Base-by-base conservation (phyloP, 2,113 vertebrate species). In the Puntigrus tetrazona region DNA sequence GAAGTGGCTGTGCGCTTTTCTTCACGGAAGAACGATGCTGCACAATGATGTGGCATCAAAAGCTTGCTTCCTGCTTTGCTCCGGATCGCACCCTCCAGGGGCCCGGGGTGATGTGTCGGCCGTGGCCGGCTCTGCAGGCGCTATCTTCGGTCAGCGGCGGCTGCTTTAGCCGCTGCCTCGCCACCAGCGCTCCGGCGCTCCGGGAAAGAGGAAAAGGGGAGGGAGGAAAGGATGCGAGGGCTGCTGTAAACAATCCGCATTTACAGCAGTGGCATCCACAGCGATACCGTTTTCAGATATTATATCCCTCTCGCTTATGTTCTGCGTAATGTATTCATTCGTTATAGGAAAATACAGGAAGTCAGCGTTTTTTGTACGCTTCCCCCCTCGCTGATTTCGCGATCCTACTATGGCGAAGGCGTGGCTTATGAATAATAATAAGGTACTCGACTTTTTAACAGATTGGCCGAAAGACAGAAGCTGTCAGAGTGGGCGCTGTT, bases 311-410 rank as follows among this genome's bases (percentile, higher is more conserved):
- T 69, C 73, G 78, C 69, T 78, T 88, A 86, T 75, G 88, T 74
- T 85, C 88, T 89, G 87, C 84, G 85, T 65, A 47, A 83, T 80
- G 76, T 79, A 31, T 65, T 80, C 63, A 81, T 88, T 85, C 73
- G 83, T 82, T 18, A 29, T 88, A 86, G 77, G 82, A 87, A 86
- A 73, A 85, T 87, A 94, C 94, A 95, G 94, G 94, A 95, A 94
- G 93, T 93, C 82, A 82, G 34, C 61, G 89, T 88, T 67, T 63
- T 80, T 88, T 52, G 73, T 75, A 88, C 90, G 87, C 89, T 82
- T 88, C 81, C 84, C 45, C 18, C 31, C 27, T 75, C 13, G 20
- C 59, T 20, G 50, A 14, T 43, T 31, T 63, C n/a, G 10, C 4
- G 7, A 55, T 18, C 31, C 20, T 70, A 70, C 63, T 82, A 70